Conservation (phyloP, 2,888 invertebrate genomes). For the Plagodis dolabraria region DNA sequence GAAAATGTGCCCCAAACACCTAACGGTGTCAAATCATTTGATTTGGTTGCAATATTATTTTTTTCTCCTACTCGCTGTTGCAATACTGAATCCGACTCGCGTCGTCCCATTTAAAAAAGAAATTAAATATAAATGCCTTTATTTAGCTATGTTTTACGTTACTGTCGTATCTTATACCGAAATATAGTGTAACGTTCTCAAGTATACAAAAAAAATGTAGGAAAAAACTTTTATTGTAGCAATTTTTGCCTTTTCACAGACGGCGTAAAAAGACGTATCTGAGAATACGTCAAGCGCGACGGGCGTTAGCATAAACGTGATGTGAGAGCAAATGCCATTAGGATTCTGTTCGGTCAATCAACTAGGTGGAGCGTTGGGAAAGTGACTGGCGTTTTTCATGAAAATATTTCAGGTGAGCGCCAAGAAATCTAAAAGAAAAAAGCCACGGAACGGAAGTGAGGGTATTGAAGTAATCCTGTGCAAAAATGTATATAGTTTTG, state of each 20-base stretch:
- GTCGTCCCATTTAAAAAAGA: too few species aligned
- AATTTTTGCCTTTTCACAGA: slow-evolving; percentile 16
- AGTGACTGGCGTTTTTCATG: slow-evolving; percentile 3
- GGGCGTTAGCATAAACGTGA: slow-evolving; percentile 40
- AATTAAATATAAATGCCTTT: too few species aligned
- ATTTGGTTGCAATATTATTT: too few species aligned
- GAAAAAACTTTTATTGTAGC: slow-evolving; percentile 19
- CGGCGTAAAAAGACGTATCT: slow-evolving; percentile 28
- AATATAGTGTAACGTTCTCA: neutral
- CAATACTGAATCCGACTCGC: too few species aligned
- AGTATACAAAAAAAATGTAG: slow-evolving; percentile 1
- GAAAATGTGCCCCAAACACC: too few species aligned
- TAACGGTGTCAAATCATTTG: too few species aligned
- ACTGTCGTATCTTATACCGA: too few species aligned
- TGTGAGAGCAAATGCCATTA: slow-evolving; percentile 27
- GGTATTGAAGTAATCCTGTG: neutral
- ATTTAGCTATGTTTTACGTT: too few species aligned
- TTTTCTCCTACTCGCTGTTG: too few species aligned
- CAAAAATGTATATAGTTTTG: too few species aligned
- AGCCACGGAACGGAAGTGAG: neutral
- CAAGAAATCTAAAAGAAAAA: neutral
- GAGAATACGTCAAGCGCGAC: slow-evolving; percentile 37
- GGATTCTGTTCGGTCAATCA: slow-evolving; percentile 33
- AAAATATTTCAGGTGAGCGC: slow-evolving; percentile 3
- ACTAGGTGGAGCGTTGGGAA: slow-evolving; percentile 8